Evolutionary conservation across 2,888 invertebrate species (phyloP).

Genomic region (Drosophila suboccidentalis): DNA sequence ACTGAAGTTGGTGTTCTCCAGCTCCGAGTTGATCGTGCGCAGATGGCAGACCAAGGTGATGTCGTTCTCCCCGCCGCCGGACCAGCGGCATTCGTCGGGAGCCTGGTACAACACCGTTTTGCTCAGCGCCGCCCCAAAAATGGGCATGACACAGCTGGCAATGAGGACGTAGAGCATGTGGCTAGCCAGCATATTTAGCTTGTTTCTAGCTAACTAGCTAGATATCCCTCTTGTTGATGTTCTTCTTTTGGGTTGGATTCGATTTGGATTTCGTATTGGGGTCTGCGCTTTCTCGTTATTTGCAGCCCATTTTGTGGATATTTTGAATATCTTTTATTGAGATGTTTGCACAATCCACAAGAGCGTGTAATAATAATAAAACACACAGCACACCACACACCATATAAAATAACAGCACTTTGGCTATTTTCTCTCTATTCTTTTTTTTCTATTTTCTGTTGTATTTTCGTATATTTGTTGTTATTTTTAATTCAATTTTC

Average conservation of each 20-base stretch:
- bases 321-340: slow-evolving; percentile 53
- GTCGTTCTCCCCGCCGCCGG: slow-evolving; percentile 86
- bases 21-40: slow-evolving; percentile 94
- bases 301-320: slow-evolving; percentile 65
- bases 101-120: slow-evolving; percentile 89
- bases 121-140: slow-evolving; percentile 84
- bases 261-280: slow-evolving; percentile 26
- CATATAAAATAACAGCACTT: slow-evolving; percentile 35
- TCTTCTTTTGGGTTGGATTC: slow-evolving; percentile 8
- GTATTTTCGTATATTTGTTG: slow-evolving; percentile 22
- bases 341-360: slow-evolving; percentile 68
- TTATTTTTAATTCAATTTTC: slow-evolving; percentile 60
- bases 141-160: slow-evolving; percentile 83
- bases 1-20: slow-evolving; percentile 95
- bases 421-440: slow-evolving; percentile 25
- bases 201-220: slow-evolving; percentile 44
- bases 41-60: slow-evolving; percentile 92
- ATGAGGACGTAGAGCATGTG: slow-evolving; percentile 83
- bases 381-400: slow-evolving; percentile 38
- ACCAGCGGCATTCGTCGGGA: slow-evolving; percentile 91
- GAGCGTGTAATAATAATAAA: slow-evolving; percentile 42
- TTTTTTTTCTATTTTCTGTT: slow-evolving; percentile 1
- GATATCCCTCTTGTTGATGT: slow-evolving; percentile 20
- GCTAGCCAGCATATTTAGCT: slow-evolving; percentile 67
- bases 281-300: slow-evolving; percentile 55